Evolutionary conservation across 2,888 invertebrate genomes (phyloP), one percentile per base, ranked within the genome.

Genomic region (Timema cristinae): DNA sequence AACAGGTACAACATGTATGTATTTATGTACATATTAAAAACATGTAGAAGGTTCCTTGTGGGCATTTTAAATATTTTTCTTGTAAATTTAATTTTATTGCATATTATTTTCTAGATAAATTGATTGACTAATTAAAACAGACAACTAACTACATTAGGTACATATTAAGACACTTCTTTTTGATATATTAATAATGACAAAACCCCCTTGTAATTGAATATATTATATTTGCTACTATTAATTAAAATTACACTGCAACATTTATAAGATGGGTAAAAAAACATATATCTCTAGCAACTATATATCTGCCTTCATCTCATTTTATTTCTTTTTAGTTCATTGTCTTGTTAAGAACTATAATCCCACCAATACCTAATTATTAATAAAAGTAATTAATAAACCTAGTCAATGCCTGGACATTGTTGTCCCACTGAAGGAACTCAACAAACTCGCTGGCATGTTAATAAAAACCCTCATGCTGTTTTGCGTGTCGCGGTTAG

Each of bases 401-500:
- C 74, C 75, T 75, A 75, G 75, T 75, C 75, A 75, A 71, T 75
- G 74, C 75, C 73, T 74, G 75, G 75, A 72, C 73, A 50, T 61
- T 70, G 71, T 69, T 75, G 73, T 70, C 79, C 79, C 87, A 84
- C 85, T 80, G 85, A 88, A 88, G 88, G 89, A 88, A 89, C 89
- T 88, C 89, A 88, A 88, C 88, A 89, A 88, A 89, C 89, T 89
- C 89, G 89, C 89, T 89, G 88, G 88, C 89, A 86, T 87, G 87
- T 87, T 87, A 86, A 87, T 88, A 88, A 86, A 32, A 32, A 88
- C 86, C 86, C 85, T 59, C 61, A 48, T 66, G 63, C 70, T 47
- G 47, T 70, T 52, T 59, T 63, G 66, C 66, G 61, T 50, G 32
- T 61, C 52, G 63, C 32, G 50, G 16, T 54, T 68, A 66, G 16